Evolutionary conservation across 2,797 vertebrate genomes (phyloP), one percentile per base, ranked within the genome.

Genomic region (Hoplostethus atlanticus): DNA sequence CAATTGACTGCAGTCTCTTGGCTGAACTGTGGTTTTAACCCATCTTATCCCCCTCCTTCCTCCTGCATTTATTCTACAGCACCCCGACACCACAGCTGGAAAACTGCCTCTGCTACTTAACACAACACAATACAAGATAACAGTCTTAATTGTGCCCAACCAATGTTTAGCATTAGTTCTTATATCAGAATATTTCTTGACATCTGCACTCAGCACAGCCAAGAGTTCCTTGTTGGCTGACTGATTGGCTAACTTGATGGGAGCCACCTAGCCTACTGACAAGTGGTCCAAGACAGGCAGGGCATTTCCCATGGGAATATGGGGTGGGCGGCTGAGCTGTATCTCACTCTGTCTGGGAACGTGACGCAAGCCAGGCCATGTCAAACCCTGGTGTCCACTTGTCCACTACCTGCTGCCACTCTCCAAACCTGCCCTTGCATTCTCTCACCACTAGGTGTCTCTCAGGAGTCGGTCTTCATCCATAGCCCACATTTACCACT

Each of bases 381-480:
- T 67, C 28, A 38, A 48, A 58, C 28, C 25, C 34, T 47, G 10
- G 16, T 11, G 48, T 65, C 65, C 59, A 38, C 34, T 4, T 15
- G 25, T 30, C 5, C 17, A 34, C 16, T 21, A 16, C 64, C 8
- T 21, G 55, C 34, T 68, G 58, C 51, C 6, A 9, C 25, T 55
- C 28, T 31, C 52, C 58, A 10, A 40, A n/a, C 13, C 16, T 9
- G 55, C 7, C 36, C 5, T 73, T 58, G 4, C 67, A 9, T 30
- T 54, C 0, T 66, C 42, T 57, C 2, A 72, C 80, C 85, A 88
- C 74, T 68, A 80, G 79, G 59, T 76, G 87, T 86, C 87, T 86
- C 84, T 66, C 16, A 47, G 66, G 76, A 70, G 59, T 54, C 71
- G 2, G 31, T 7, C 4, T 34, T 54, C 57, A 3, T 16, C n/a